phyloP scores from a whole-genome alignment of 2,888 invertebrate genomes.

The Notodonta ziczac region DNA sequence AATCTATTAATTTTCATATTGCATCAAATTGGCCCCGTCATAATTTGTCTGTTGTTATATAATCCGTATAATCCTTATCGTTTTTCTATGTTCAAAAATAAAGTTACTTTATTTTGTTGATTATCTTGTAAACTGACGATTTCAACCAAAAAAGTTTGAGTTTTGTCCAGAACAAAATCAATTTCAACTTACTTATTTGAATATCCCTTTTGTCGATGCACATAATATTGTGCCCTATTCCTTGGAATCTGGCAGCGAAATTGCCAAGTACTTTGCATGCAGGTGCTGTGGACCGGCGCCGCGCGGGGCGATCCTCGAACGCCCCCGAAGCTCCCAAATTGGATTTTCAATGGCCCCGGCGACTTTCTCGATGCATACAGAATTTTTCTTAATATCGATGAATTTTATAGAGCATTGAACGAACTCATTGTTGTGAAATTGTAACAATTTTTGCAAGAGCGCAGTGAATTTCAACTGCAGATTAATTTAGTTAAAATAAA shows the following conservation, averaged over 20 bases:
- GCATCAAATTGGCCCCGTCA: no score
- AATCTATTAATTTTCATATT: no score
- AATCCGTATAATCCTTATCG: no score
- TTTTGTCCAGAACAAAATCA: not conserved
- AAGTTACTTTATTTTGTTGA: no score
- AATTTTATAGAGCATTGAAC: not conserved
- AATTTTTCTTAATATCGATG: constrained; percentile 20
- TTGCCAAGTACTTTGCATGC: constrained; percentile 46
- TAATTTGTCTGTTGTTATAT: no score
- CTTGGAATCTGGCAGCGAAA: constrained; percentile 23
- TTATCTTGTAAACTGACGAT: no score
- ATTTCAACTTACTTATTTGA: not conserved
- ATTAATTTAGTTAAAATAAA: not conserved
- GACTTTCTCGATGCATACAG: constrained; percentile 9
- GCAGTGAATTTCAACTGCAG: not conserved
- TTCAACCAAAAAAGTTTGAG: no score
- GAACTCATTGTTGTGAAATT: constrained; percentile 4
- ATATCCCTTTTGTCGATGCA: not conserved
- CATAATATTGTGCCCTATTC: constrained; percentile 15
- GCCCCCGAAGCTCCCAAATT: constrained; percentile 33
- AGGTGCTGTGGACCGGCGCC: constrained; percentile 34
- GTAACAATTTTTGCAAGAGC: not conserved
- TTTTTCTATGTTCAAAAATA: no score
- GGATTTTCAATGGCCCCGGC: constrained; percentile 25
- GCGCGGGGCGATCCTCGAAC: constrained; percentile 14